Conservation (phyloP, 2,888 invertebrate genomes). For the Germaria angustata region DNA sequence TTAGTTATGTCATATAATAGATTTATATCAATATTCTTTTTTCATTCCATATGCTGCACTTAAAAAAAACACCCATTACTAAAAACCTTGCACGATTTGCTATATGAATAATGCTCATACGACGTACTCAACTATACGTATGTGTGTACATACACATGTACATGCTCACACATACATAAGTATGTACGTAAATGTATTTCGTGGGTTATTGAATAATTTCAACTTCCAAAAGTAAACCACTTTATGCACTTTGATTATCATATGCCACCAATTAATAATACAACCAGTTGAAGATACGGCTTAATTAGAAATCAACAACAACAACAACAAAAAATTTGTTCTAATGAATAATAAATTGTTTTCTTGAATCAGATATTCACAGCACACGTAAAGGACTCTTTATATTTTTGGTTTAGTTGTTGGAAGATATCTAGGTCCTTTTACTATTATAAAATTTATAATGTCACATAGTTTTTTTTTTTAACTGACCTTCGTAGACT, state of each 20-base stretch:
- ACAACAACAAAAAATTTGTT: too few species aligned
- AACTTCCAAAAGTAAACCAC: conserved; percentile 10
- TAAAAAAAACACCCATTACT: conserved; percentile 13
- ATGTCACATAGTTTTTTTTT: too few species aligned
- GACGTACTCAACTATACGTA: neutral
- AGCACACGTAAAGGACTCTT: too few species aligned
- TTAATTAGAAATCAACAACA: too few species aligned
- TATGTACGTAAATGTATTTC: neutral
- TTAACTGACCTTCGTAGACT: too few species aligned
- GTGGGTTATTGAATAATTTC: conserved; percentile 40
- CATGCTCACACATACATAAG: neutral
- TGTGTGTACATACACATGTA: neutral
- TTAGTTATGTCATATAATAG: too few species aligned
- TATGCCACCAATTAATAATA: conserved; percentile 24
- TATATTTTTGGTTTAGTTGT: too few species aligned
- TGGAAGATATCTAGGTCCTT: too few species aligned
- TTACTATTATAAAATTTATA: too few species aligned
- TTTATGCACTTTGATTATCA: conserved; percentile 10
- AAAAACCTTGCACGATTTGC: conserved; percentile 49
- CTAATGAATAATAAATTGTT: neutral
- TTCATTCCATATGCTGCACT: too few species aligned
- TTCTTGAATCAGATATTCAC: too few species aligned
- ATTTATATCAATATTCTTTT: too few species aligned
- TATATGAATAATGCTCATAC: neutral
- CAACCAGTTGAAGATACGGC: conserved; percentile 8